Conservation (phyloP, 2,888 invertebrate genomes). For the Apamea anceps region DNA sequence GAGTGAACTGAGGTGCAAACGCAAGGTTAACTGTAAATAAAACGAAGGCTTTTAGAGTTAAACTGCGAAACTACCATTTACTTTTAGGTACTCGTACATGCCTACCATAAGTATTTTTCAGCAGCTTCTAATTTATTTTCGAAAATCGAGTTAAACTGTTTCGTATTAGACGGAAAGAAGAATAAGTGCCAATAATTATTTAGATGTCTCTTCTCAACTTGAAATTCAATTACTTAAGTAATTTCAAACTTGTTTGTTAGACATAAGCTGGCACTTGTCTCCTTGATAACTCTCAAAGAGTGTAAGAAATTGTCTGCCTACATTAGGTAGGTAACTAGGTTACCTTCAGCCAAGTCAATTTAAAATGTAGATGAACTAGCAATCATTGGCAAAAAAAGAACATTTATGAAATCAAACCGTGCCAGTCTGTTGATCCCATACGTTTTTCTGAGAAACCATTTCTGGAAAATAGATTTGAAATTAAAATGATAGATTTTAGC, state of each 20-base stretch:
- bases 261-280: constrained; percentile 41
- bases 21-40: constrained; percentile 42
- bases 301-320: not conserved
- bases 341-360: not conserved
- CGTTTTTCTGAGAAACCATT: not conserved
- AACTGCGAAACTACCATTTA: constrained; percentile 21
- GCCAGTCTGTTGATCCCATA: not conserved
- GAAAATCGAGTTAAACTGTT: constrained; percentile 29
- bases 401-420: not conserved
- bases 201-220: constrained; percentile 42
- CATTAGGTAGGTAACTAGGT: not conserved
- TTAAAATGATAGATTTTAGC: not conserved
- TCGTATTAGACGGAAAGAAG: constrained; percentile 18
- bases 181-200: constrained; percentile 53
- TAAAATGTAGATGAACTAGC: not conserved
- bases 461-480: not conserved
- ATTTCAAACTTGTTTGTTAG: constrained; percentile 59
- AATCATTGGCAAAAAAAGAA: not conserved
- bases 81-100: constrained; percentile 13
- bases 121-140: constrained; percentile 16
- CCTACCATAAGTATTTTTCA: not conserved
- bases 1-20: constrained; percentile 21
- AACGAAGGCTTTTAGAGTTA: constrained; percentile 29
- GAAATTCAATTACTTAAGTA: constrained; percentile 58
- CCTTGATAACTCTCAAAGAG: constrained; percentile 18